Base-by-base conservation (phyloP, 1,140 invertebrate genomes). In the Oreohelix idahoensis region DNA sequence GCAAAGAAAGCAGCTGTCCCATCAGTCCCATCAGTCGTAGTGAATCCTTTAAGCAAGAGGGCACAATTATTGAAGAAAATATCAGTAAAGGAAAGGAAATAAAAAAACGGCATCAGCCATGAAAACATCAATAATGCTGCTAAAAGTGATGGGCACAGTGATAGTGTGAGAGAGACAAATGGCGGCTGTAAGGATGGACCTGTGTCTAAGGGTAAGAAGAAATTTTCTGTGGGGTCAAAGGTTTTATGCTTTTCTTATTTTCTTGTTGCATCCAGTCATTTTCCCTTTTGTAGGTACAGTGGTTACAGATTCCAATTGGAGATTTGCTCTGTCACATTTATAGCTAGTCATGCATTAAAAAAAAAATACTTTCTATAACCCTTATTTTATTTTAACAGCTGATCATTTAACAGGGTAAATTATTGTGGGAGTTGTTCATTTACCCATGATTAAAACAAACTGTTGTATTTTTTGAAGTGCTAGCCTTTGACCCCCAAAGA, bases 181-280 rank as follows among this genome's bases (percentile, higher is more conserved):
- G 23, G 15, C 23, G 53, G 53, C n/a, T n/a, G n/a, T n/a, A n/a
- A n/a, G 26, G 53, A 58, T n/a, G 26, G 5, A 5, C 26, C 29
- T 32, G n/a, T 32, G 29, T 66, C 29, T 32, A 79, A 79, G 84
- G 86, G 86, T 87, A 87, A 87, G 86, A 84, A 84, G 84, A 81
- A 70, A 66, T 80, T 85, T 81, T 35, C 53, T 76, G 45, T 84
- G 81, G 86, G 86, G 84, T 86, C 86, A 87, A 87, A 86, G 84
- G 79, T 85, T 51, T 36, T 36, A 20, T 45, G 39, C 36, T 76
- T 69, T 74, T 76, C 38, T 38, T 58, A 0, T n/a, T 29, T 63
- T 29, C 26, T 15, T 51, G 42, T 51, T 77, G 42, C 29, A 49
- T 20, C 29, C 23, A 76, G 39, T 38, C 69, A 23, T 66, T 51